Conservation (phyloP, 2,888 invertebrate species). For the Tupiocoris notatus region DNA sequence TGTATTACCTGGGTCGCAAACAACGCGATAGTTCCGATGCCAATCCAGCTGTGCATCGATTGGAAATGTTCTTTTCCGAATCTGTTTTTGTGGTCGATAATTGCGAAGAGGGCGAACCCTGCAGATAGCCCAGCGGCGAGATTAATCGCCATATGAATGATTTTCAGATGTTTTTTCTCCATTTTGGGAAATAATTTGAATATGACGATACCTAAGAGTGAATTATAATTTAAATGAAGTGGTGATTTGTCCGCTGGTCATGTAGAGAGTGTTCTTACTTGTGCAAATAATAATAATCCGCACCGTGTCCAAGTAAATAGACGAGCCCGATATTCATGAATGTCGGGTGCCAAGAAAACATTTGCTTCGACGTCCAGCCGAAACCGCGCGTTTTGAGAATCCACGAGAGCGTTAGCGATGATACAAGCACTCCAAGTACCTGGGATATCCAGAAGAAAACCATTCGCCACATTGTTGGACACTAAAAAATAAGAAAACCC, state of each 20-base stretch:
- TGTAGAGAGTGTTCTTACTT: no score
- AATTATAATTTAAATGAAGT: neutral
- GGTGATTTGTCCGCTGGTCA: no score
- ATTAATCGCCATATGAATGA: conserved; percentile 71
- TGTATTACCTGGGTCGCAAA: conserved; percentile 71
- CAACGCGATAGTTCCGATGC: conserved; percentile 67
- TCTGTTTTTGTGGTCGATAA: conserved; percentile 76
- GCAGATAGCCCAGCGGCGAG: conserved; percentile 63
- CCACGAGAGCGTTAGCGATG: conserved; percentile 67
- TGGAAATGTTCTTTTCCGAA: conserved; percentile 68
- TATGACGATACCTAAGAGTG: conserved; percentile 67
- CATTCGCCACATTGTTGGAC: conserved; percentile 24
- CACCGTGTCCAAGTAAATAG: conserved; percentile 79
- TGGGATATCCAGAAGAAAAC: conserved; percentile 55
- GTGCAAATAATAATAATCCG: no score
- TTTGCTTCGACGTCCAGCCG: conserved; percentile 62
- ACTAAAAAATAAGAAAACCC: no score
- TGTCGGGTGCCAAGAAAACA: conserved; percentile 87
- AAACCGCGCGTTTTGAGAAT: conserved; percentile 61
- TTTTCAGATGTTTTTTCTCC: conserved; percentile 71
- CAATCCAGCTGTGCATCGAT: conserved; percentile 78
- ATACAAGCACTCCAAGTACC: conserved; percentile 57
- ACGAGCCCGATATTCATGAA: conserved; percentile 80
- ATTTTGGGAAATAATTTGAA: conserved; percentile 74
- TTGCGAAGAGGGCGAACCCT: conserved; percentile 69